phyloP scores from a whole-genome alignment of 2,797 vertebrate species.

The Spondyliosoma cantharus region DNA sequence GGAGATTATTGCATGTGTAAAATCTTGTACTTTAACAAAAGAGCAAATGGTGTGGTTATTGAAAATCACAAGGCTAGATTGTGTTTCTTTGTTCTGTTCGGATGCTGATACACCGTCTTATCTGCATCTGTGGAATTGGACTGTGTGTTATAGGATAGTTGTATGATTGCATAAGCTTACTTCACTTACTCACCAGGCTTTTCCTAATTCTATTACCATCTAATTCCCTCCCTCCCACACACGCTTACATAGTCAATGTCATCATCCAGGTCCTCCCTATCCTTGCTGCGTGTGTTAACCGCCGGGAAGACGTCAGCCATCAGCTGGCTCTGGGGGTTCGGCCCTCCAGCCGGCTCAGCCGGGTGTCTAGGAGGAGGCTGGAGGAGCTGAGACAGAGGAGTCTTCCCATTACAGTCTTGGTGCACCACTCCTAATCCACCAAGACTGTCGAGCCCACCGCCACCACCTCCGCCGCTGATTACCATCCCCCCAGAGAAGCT shows the following conservation, averaged over 20 bases:
- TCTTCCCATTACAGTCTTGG: slow-evolving; percentile 94
- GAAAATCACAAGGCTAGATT: slow-evolving; percentile 22
- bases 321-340: slow-evolving; percentile 70
- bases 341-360: slow-evolving; percentile 45
- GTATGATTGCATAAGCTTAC: neutral
- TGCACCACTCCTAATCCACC: slow-evolving; percentile 77
- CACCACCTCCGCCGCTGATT: slow-evolving; percentile 53
- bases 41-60: slow-evolving; percentile 38
- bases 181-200: slow-evolving; percentile 21
- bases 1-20: slow-evolving; percentile 49
- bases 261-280: slow-evolving; percentile 91
- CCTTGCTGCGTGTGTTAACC: slow-evolving; percentile 90
- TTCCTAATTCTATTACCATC: neutral
- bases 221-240: neutral
- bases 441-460: slow-evolving; percentile 15
- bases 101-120: neutral
- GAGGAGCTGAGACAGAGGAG: slow-evolving; percentile 83
- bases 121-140: slow-evolving; percentile 19
- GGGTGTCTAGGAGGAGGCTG: slow-evolving; percentile 61
- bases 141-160: neutral
- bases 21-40: slow-evolving; percentile 46
- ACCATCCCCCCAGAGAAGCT: slow-evolving; percentile 78
- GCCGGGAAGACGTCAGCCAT: slow-evolving; percentile 94
- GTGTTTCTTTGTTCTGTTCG: slow-evolving; percentile 20
- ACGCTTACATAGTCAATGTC: slow-evolving; percentile 94